phyloP scores from a whole-genome alignment of 2,113 vertebrate species.

The Petromus typicus region DNA sequence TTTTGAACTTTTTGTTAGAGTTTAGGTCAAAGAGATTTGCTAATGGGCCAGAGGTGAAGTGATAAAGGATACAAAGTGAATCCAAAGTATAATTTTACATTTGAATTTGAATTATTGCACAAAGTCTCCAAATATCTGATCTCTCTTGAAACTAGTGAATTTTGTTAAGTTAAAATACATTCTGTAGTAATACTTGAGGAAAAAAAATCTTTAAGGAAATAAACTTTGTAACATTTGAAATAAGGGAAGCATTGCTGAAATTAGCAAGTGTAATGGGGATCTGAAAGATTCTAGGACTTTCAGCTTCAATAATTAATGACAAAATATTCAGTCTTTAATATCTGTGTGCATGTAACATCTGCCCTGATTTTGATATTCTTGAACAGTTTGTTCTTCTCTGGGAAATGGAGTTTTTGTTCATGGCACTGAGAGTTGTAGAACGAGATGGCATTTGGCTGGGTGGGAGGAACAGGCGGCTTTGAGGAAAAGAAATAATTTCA shows the following conservation, averaged over 20 bases:
- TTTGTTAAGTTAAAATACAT: background rate
- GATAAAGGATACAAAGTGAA: background rate
- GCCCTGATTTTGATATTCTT: background rate
- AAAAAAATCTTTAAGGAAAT: background rate
- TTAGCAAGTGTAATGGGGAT: background rate
- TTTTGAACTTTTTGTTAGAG: background rate
- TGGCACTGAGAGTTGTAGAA: background rate
- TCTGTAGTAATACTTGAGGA: background rate
- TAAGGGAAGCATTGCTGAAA: background rate
- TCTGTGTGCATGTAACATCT: background rate
- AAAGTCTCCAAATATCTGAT: background rate
- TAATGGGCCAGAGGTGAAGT: background rate
- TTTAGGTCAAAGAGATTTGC: background rate
- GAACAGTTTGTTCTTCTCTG: background rate
- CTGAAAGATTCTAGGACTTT: background rate
- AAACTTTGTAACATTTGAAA: slow-evolving; percentile 28
- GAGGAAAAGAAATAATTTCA: background rate
- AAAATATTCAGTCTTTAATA: slow-evolving; percentile 29
- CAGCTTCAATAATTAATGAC: background rate
- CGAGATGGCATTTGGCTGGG: background rate
- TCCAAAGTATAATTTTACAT: background rate
- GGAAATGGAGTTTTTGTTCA: slow-evolving; percentile 3
- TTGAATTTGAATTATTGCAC: background rate
- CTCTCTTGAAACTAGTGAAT: background rate
- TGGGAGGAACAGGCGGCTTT: background rate